A percentile compares a stretch with the other conserved stretches of the same genome.
Conservation (phyloP, 2,888 invertebrate genomes). For the Zelleria hepariella region DNA sequence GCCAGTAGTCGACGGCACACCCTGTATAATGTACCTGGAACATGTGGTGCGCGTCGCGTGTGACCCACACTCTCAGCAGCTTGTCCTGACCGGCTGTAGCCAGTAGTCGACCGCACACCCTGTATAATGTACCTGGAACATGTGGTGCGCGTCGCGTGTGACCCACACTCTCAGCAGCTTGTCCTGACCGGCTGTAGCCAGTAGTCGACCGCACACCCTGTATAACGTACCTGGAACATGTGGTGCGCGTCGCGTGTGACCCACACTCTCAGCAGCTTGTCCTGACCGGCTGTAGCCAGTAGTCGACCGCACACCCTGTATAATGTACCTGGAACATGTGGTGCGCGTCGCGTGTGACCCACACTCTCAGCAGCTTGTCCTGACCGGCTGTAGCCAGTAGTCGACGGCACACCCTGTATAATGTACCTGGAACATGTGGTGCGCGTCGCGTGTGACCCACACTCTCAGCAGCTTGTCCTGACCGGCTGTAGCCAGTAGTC, state of each 20-base stretch:
- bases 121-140: conserved; percentile 97
- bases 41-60: conserved; percentile 89
- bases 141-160: conserved; percentile 87
- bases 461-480: conserved; percentile 95
- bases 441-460: conserved; percentile 94
- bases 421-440: conserved; percentile 92
- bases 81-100: conserved; percentile 98
- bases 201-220: conserved; percentile 92
- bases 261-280: conserved; percentile 96
- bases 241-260: conserved; percentile 90
- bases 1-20: conserved; percentile 94
- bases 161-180: conserved; percentile 96
- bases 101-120: conserved; percentile 92
- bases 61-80: conserved; percentile 94
- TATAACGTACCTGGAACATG: conserved; percentile 96
- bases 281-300: conserved; percentile 97
- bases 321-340: conserved; percentile 91
- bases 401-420: conserved; percentile 91
- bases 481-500: conserved; percentile 95
- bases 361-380: conserved; percentile 93
- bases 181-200: conserved; percentile 99
- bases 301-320: conserved; percentile 93
- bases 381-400: conserved; percentile 97
- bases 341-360: conserved; percentile 93
- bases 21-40: conserved; percentile 80